Percentiles rank a stretch among this genome's conserved stretches.
phyloP scores from a whole-genome alignment of 37 sponge, comb jelly and placozoan genomes.

The Diacarnus erythraeanus region DNA sequence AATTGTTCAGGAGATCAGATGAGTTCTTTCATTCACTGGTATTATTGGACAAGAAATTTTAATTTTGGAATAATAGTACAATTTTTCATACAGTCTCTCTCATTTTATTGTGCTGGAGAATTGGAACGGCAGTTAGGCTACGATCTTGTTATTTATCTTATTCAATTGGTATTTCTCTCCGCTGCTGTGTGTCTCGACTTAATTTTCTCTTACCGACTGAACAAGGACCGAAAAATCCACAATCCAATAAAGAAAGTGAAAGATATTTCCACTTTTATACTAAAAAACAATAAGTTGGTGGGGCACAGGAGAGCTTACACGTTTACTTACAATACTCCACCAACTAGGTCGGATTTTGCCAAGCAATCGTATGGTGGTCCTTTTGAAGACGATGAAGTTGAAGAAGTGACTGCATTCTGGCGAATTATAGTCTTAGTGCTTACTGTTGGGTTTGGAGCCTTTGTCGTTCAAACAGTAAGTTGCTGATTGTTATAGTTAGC shows the following conservation, averaged over 20 bases:
- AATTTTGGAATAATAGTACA: constrained; percentile 12
- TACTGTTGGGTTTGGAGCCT: constrained; percentile 9
- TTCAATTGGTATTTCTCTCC: constrained; percentile 8
- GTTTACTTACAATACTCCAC: constrained; percentile 12
- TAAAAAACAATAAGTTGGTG: constrained; percentile 7
- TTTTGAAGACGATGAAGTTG: constrained; percentile 48
- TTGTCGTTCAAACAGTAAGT: constrained; percentile 19
- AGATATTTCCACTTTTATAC: constrained; percentile 23
- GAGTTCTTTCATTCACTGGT: constrained; percentile 61
- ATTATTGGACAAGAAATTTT: constrained; percentile 58
- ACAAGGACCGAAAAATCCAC: constrained; percentile 37
- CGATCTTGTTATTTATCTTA: background rate
- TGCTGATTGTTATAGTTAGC: background rate
- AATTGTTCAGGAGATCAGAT: constrained; percentile 44
- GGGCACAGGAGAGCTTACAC: constrained; percentile 41
- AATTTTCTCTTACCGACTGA: constrained; percentile 22
- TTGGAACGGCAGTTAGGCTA: background rate
- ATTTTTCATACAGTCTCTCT: background rate
- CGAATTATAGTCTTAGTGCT: constrained; percentile 21
- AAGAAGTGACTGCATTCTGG: constrained; percentile 54
- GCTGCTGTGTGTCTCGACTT: constrained; percentile 32
- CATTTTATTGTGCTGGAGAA: background rate
- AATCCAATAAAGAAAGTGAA: constrained; percentile 35
- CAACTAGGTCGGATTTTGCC: constrained; percentile 25
- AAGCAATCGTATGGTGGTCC: constrained; percentile 43